Evolutionary conservation across 2,797 vertebrate species (phyloP).

Genomic region (Ctenochaetus hawaiiensis): DNA sequence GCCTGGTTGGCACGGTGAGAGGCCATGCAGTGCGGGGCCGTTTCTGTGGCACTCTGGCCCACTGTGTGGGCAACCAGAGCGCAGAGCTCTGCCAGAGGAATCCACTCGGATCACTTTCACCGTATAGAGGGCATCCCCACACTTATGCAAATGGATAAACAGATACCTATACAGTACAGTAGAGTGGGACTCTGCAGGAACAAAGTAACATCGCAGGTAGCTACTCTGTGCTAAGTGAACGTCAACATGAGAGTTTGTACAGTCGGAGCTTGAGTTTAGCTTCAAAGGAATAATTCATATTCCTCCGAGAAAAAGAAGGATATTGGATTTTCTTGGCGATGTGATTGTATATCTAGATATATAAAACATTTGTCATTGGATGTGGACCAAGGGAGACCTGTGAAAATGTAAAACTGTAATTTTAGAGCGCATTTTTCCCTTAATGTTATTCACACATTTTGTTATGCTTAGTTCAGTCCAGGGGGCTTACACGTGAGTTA

Average conservation of each 20-base stretch:
- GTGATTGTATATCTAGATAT: slow-evolving; percentile 47
- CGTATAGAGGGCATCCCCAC: slow-evolving; percentile 68
- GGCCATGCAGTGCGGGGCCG: slow-evolving; percentile 56
- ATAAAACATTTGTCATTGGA: slow-evolving; percentile 59
- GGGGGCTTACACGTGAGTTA: slow-evolving; percentile 36
- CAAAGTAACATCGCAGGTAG: slow-evolving; percentile 9
- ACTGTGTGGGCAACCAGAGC: slow-evolving; percentile 65
- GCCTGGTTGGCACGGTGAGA: slow-evolving; percentile 72
- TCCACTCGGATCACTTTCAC: slow-evolving; percentile 71
- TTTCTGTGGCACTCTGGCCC: slow-evolving; percentile 63
- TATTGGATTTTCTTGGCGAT: slow-evolving; percentile 56
- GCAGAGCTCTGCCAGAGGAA: slow-evolving; percentile 74
- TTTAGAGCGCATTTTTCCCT: slow-evolving; percentile 56
- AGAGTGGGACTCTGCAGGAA: background rate
- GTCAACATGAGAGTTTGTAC: background rate
- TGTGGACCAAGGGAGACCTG: slow-evolving; percentile 56
- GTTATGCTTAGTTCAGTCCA: slow-evolving; percentile 29
- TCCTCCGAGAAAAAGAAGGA: slow-evolving; percentile 26
- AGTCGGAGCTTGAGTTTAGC: background rate
- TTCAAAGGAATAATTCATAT: slow-evolving; percentile 29
- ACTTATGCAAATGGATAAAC: slow-evolving; percentile 26
- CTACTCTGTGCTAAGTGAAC: background rate
- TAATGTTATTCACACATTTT: slow-evolving; percentile 65
- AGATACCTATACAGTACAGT: slow-evolving; percentile 22
- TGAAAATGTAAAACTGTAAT: slow-evolving; percentile 61